Evolutionary conservation across 1,140 invertebrate species (phyloP), one percentile per base, ranked within the genome.

Genomic region (Oedothorax gibbosus): DNA sequence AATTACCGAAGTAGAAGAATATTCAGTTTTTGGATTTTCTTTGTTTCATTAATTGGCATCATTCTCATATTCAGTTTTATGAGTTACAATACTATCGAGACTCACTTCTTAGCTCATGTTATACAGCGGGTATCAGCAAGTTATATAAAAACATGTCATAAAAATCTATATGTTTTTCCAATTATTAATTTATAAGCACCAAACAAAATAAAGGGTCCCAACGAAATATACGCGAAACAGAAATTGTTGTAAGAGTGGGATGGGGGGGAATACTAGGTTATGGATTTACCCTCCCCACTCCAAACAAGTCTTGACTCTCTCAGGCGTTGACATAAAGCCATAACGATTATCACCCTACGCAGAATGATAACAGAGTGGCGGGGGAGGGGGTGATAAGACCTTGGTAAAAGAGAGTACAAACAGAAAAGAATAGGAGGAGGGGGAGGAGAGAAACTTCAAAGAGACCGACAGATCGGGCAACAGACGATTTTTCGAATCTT

Each of bases 301-400:
- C 35, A 1, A 35, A 35, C 35, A n/a, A 11, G 14, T 71, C 11
- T 51, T n/a, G 12, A 51, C 49, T 51, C 21, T n/a, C 21, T 15
- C 56, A 82, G 57, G 69, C 80, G 80, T 82, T 82, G 69, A 82
- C 80, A 82, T 49, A 82, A 56, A 15, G 57, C 57, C 57, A 73
- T 82, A 82, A 82, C 69, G 80, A 82, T 82, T 73, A 82, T 82
- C 80, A 18, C 56, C 68, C 69, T 35, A 14, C 50, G 10, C n/a
- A 9, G 12, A 20, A 20, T 53, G 21, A 51, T 72, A 68, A 35
- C 62, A 35, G 64, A 53, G 69, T 51, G 50, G 69, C 51, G 15
- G 6, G 53, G 51, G 66, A 60, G 14, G 56, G 20, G 18, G 20
- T 11, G 20, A 57, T 50, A 49, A 35, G 56, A 62, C 20, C 7